These are phyloP conservation scores for Hemicordylus capensis DNA, from an alignment of 2,113 vertebrate genomes.

Conservation along the genomic window DNA sequence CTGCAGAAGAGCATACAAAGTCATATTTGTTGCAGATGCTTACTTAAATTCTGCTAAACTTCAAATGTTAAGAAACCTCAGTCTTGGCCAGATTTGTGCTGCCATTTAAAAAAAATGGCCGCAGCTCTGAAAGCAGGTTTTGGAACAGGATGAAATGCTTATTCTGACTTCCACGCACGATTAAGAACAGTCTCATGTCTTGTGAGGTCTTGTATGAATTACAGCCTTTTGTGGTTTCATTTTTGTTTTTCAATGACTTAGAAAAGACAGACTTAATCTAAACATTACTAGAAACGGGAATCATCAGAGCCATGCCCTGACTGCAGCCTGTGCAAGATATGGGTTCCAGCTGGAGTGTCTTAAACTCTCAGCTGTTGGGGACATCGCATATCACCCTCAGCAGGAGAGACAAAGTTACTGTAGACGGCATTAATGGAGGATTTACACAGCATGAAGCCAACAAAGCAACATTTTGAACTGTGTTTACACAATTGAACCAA, in stretches of 20 bases:
- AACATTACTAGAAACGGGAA: neutral
- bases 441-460: constrained; percentile 36
- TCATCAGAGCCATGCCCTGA: neutral
- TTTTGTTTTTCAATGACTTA: constrained; percentile 27
- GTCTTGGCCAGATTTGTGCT: neutral
- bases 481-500: constrained; percentile 36
- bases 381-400: neutral
- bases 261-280: constrained; percentile 23
- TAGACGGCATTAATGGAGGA: constrained; percentile 48
- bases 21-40: constrained; percentile 32
- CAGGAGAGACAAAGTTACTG: constrained; percentile 42
- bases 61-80: neutral
- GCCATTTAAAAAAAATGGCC: constrained; percentile 28
- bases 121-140: constrained; percentile 17
- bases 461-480: constrained; percentile 18
- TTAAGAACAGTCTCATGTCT: constrained; percentile 34
- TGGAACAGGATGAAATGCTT: constrained; percentile 37
- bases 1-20: neutral
- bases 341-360: neutral
- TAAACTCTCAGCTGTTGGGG: constrained; percentile 45
- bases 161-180: constrained; percentile 14
- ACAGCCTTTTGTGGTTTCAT: constrained; percentile 28
- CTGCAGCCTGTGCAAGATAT: neutral
- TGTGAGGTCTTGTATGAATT: constrained; percentile 28
- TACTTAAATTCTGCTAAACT: constrained; percentile 21